A percentile compares a stretch with the other conserved stretches of the same genome.
phyloP scores from a whole-genome alignment of 2,888 invertebrate genomes.

The Drosophila antonietae region DNA sequence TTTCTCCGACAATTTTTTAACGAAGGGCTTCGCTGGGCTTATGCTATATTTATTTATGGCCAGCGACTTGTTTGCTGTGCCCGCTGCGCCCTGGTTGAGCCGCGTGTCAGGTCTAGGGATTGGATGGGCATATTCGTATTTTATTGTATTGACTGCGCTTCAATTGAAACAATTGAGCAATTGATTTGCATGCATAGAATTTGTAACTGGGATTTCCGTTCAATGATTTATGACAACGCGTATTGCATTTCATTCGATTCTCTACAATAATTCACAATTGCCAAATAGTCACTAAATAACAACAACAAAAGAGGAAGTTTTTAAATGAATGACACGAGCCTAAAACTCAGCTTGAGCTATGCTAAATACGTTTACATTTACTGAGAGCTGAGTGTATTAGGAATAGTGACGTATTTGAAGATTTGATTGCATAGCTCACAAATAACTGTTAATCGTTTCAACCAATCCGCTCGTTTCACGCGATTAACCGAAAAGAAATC shows the following conservation, averaged over 20 bases:
- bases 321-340: background rate
- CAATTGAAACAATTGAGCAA: constrained; percentile 75
- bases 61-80: constrained; percentile 61
- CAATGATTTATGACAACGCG: constrained; percentile 70
- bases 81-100: constrained; percentile 20
- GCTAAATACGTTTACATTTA: no score
- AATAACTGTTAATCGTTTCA: no score
- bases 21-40: constrained; percentile 55
- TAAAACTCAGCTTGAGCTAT: background rate
- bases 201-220: constrained; percentile 72
- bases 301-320: constrained; percentile 2
- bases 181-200: constrained; percentile 75
- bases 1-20: constrained; percentile 23
- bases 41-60: constrained; percentile 77
- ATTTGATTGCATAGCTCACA: background rate
- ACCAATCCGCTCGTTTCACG: no score
- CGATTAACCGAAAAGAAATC: no score
- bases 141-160: constrained; percentile 53
- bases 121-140: constrained; percentile 35
- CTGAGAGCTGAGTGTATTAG: background rate
- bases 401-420: background rate
- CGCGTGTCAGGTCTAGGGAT: constrained; percentile 19
- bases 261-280: constrained; percentile 30
- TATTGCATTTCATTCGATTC: constrained; percentile 30
- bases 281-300: constrained; percentile 28